phyloP scores from a whole-genome alignment of 2,888 invertebrate genomes.

The Coenonympha glycerion region DNA sequence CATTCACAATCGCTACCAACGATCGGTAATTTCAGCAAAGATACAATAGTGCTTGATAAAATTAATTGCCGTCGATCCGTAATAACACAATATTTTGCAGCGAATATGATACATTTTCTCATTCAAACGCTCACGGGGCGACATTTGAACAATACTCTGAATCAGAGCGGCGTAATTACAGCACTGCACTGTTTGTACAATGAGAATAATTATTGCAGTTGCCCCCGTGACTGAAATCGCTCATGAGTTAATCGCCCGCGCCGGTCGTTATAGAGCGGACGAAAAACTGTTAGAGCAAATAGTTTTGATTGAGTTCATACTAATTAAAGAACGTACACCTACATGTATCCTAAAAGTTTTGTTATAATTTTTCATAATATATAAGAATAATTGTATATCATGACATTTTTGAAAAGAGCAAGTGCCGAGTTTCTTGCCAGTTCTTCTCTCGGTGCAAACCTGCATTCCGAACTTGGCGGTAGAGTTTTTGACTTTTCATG shows the following conservation, averaged over 20 bases:
- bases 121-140: slow-evolving; percentile 40
- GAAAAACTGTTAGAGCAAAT: slow-evolving; percentile 42
- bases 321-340: background rate
- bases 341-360: too few species aligned
- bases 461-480: too few species aligned
- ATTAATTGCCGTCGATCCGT: slow-evolving; percentile 31
- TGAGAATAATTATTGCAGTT: slow-evolving; percentile 65
- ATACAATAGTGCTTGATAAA: slow-evolving; percentile 26
- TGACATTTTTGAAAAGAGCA: too few species aligned
- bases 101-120: slow-evolving; percentile 35
- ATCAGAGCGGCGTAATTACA: slow-evolving; percentile 63
- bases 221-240: slow-evolving; percentile 61
- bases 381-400: too few species aligned
- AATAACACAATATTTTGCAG: slow-evolving; percentile 32
- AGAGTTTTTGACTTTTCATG: too few species aligned
- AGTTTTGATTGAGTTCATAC: slow-evolving; percentile 9
- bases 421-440: too few species aligned
- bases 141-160: slow-evolving; percentile 69
- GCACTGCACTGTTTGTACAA: slow-evolving; percentile 67
- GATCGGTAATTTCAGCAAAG: slow-evolving; percentile 22
- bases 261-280: slow-evolving; percentile 42
- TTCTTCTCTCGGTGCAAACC: too few species aligned
- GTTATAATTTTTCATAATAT: too few species aligned
- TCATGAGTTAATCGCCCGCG: slow-evolving; percentile 53
- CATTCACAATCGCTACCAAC: slow-evolving; percentile 1